These are phyloP conservation scores for Empis livida DNA, from an alignment of 2,888 invertebrate genomes.

Conservation along the genomic window DNA sequence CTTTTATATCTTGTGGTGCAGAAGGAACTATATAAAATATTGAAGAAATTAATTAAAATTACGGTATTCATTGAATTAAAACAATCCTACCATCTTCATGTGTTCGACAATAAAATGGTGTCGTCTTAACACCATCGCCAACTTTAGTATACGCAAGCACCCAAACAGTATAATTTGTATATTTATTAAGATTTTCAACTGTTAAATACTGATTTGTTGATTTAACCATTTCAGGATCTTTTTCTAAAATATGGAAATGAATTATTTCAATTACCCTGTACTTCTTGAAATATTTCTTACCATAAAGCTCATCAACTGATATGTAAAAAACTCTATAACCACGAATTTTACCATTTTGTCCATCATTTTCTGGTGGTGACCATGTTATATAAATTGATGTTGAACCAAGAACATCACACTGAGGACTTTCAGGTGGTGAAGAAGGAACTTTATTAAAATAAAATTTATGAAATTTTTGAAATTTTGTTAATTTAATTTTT, in stretches of 20 bases:
- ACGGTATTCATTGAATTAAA: slow-evolving; percentile 9
- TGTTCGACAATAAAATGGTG: slow-evolving; percentile 74
- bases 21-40: slow-evolving; percentile 55
- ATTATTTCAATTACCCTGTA: neutral
- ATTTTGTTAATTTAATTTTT: neutral
- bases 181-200: slow-evolving; percentile 64
- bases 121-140: slow-evolving; percentile 78
- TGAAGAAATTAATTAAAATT: slow-evolving; percentile 11
- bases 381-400: slow-evolving; percentile 76
- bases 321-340: slow-evolving; percentile 76
- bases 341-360: slow-evolving; percentile 72
- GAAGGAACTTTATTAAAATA: slow-evolving; percentile 64
- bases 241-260: slow-evolving; percentile 38
- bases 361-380: slow-evolving; percentile 68
- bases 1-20: slow-evolving; percentile 81
- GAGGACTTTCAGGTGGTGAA: slow-evolving; percentile 67
- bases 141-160: slow-evolving; percentile 78
- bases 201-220: slow-evolving; percentile 38
- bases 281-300: slow-evolving; percentile 37
- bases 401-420: slow-evolving; percentile 68
- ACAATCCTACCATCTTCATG: slow-evolving; percentile 66
- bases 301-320: slow-evolving; percentile 66
- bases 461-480: neutral
- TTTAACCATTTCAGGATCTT: slow-evolving; percentile 64
- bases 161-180: slow-evolving; percentile 85